These are phyloP conservation scores for Platysternon megacephalum DNA, from an alignment of 2,113 vertebrate genomes.

Conservation along the genomic window DNA sequence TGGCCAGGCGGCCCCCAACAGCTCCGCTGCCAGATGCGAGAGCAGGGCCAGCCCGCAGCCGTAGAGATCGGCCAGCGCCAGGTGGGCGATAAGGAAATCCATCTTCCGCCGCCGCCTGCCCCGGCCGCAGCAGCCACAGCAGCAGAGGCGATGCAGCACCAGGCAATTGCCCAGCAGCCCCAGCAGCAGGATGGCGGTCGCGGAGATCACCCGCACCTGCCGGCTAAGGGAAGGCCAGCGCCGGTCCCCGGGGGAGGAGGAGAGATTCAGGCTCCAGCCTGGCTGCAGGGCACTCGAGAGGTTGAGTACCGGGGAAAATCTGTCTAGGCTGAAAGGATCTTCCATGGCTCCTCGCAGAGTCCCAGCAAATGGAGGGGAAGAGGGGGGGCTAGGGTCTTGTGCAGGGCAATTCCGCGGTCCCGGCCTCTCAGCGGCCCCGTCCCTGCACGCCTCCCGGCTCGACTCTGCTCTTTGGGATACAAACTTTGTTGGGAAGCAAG, in stretches of 20 bases:
- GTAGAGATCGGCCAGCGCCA: slow-evolving; percentile 77
- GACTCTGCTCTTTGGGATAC: neutral
- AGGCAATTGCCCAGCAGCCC: slow-evolving; percentile 68
- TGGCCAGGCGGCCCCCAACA: slow-evolving; percentile 17
- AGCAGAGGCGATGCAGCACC: slow-evolving; percentile 65
- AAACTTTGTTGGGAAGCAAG: slow-evolving; percentile 53
- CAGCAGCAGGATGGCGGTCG: slow-evolving; percentile 54
- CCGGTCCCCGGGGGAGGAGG: neutral
- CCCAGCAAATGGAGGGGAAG: neutral
- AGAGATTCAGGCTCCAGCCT: slow-evolving; percentile 46
- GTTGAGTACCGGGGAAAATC: slow-evolving; percentile 10
- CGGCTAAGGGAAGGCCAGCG: neutral
- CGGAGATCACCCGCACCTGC: slow-evolving; percentile 26
- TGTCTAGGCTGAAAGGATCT: neutral
- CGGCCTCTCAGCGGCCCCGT: neutral
- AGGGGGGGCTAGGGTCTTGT: neutral
- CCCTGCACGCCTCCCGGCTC: neutral
- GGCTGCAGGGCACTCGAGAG: slow-evolving; percentile 14
- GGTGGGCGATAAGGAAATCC: slow-evolving; percentile 75
- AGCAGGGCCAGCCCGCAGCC: slow-evolving; percentile 63
- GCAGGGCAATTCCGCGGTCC: neutral
- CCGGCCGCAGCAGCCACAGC: slow-evolving; percentile 20
- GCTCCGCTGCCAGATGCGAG: slow-evolving; percentile 62
- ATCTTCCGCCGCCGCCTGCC: slow-evolving; percentile 62
- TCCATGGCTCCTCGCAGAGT: slow-evolving; percentile 41